Evolutionary conservation across 2,888 invertebrate species (phyloP), one percentile per base, ranked within the genome.

Genomic region (Loripinus fragilis): DNA sequence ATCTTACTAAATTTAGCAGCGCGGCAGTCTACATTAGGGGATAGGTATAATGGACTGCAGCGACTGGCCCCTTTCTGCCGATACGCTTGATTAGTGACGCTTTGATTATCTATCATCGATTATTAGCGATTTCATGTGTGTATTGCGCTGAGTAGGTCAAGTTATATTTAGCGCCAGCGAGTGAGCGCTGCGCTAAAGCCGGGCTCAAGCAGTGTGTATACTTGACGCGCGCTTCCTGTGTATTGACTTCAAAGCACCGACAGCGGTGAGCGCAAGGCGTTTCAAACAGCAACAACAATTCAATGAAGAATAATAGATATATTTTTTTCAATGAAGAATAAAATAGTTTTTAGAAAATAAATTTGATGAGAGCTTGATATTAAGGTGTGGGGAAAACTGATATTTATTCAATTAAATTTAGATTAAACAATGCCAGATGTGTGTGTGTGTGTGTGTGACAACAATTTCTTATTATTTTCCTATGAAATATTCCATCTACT

Each of bases 91-190:
- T 81, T 81, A 52, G 50, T 52, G 38, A 8, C 71, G 75, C 80
- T 79, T 69, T 77, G 81, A 81, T 81, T 78, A 68, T 28, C 60
- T 33, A 33, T 60, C 76, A 84, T 84, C 76, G 84, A 84, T 84
- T 75, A 75, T 78, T 70, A 74, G 66, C 71, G 74, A 74, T 64
- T 48, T 55, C 74, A 72, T 74, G 83, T 83, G 83, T 83, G 83
- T 83, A 83, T 83, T 71, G 72, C 45, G 74, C 76, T 80, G 76
- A 81, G 76, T 83, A 76, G 83, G 83, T 81, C 83, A 76, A 52
- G 76, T 70, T 83, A 81, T 83, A 65, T 83, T 52, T 81, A 80
- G 79, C 48, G 60, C 30, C 41, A 66, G 64, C 38, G 52, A 74
- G 71, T 65, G 76, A 67, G 76, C 65, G 69, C 33, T 60, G 60